These are phyloP conservation scores for Lutraria lutraria DNA, from an alignment of 2,888 invertebrate species.

Conservation along the genomic window DNA sequence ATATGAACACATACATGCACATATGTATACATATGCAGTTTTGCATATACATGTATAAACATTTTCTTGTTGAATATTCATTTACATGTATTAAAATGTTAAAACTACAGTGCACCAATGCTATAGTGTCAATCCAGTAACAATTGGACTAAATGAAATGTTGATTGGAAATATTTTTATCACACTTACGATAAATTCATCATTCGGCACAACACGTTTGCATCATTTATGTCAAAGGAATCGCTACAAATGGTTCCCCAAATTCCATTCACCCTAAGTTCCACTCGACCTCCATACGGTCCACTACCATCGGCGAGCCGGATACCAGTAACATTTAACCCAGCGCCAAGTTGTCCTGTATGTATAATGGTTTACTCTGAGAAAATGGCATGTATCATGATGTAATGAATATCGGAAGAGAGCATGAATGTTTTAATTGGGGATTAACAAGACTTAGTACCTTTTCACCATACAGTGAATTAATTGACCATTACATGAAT, in stretches of 20 bases:
- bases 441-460: background rate
- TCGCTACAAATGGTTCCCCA: background rate
- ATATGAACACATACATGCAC: too few relatives aligned
- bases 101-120: too few relatives aligned
- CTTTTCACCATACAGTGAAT: background rate
- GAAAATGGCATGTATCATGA: background rate
- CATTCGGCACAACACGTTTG: background rate
- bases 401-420: background rate
- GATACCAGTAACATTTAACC: conserved; percentile 4
- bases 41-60: too few relatives aligned
- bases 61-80: too few relatives aligned
- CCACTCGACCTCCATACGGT: background rate
- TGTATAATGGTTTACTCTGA: background rate
- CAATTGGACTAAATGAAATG: too few relatives aligned
- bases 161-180: too few relatives aligned
- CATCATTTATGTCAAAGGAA: background rate
- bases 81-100: too few relatives aligned
- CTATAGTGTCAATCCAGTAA: too few relatives aligned
- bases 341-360: background rate
- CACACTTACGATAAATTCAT: conserved; percentile 2
- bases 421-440: background rate
- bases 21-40: too few relatives aligned
- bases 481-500: background rate
- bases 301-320: background rate
- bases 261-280: background rate